Base-by-base conservation (phyloP, 2,888 invertebrate genomes). In the Drosophila suboccidentalis region DNA sequence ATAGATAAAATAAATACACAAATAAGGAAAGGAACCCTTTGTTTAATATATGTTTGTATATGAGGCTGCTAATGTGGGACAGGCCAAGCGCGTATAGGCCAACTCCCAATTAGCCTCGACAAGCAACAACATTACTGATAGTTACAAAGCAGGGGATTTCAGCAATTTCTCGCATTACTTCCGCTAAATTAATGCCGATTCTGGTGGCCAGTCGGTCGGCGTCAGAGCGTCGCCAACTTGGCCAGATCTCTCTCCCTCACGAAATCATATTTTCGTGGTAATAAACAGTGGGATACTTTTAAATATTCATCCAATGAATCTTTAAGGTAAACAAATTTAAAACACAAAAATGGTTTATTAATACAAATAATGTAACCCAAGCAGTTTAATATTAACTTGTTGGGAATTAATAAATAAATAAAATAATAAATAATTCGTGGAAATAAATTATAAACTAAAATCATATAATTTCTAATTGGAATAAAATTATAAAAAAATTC, bases 141-240 rank as follows among this genome's bases (percentile, higher is more conserved):
- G 46, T 50, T 47, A 38, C 47, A 54, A 38, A 50, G 39, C 41
- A 41, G 41, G 32, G 26, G 34, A 58, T 61, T 76, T 78, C 76
- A 77, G 85, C 86, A 86, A 91, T 91, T 91, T 89, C 80, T 90
- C 88, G 87, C 88, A 83, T 91, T 91, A 91, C 88, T 92, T 91
- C 90, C 91, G 87, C 88, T 89, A 91, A 91, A 92, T 91, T 92
- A 87, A 90, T 90, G 87, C 85, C 81, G 89, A 88, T 86, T 90
- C 88, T 87, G 88, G 87, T 78, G 82, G 77, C 80, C 77, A 70
- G 65, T 29, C 71, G 50, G 54, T 68, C 60, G 81, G 69, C 84
- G 82, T 68, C 80, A 39, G 64, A 69, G 75, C 76, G 89, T 82
- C 87, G 91, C 88, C 87, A 71, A 68, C 58, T 75, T 74, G 71